Evolutionary conservation across 2,797 vertebrate genomes (phyloP), one percentile per base, ranked within the genome.

Genomic region (Danio aesculapii): DNA sequence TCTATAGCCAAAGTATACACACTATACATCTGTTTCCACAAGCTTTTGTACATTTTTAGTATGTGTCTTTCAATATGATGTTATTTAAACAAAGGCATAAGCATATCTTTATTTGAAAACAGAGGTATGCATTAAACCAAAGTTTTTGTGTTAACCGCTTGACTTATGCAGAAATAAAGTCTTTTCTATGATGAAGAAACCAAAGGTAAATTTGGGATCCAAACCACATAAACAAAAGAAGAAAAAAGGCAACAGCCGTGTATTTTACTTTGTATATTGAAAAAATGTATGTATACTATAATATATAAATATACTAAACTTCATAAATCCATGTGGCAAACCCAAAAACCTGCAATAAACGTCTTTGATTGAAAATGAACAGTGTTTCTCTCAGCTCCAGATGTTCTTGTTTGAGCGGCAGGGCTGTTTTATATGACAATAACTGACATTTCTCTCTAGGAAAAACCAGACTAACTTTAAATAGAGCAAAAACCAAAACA

Each of bases 311-410:
- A 78, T 10, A 43, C 16, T 59, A 6, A 12, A 59, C 12, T 58
- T 58, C 12, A 30, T 6, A 41, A 14, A n/a, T 75, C 39, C 43
- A 59, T 19, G 12, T 39, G 43, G 19, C 4, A 6, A 59, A 50
- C 59, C 41, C 12, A 19, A 43, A 69, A 61, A 61, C 14, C 57
- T 61, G 19, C 57, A 30, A 58, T 30, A 12, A 58, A 72, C 21
- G 12, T 46, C 11, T 44, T 44, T 72, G 2, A 55, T 46, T 16
- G 11, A 73, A 19, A 43, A 55, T 52, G 44, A 61, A 69, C 74
- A 58, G 30, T 50, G 30, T 50, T 67, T 52, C 11, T 21, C n/a
- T 77, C 63, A 57, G 74, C 43, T 75, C 50, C 84, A 83, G 84
- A 83, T 83, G 84, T 81, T 61, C 44, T n/a, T 14, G 52, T 52